Conservation (phyloP, 1,140 invertebrate genomes). For the Steinernema khuongi region DNA sequence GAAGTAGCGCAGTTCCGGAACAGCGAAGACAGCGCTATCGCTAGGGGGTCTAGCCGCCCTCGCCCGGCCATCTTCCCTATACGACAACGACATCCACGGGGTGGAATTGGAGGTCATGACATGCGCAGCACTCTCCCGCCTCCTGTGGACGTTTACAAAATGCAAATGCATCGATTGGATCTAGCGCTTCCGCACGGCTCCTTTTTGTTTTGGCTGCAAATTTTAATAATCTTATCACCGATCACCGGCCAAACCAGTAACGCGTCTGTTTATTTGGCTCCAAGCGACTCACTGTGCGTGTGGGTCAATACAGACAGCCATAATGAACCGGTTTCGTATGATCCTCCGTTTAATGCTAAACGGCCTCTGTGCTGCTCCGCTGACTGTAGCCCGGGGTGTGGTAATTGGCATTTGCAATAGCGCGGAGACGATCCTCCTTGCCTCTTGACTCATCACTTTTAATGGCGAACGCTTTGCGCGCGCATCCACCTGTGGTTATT, state of each 20-base stretch:
- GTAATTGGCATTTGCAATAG: background rate
- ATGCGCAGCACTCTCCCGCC: slow-evolving; percentile 11
- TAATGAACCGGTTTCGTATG: background rate
- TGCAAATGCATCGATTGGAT: background rate
- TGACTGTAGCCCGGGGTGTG: background rate
- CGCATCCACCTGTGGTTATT: background rate
- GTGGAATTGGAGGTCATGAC: background rate
- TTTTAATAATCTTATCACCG: background rate
- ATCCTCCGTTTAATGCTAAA: background rate
- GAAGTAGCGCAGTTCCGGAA: background rate
- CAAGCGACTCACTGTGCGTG: background rate
- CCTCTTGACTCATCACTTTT: background rate
- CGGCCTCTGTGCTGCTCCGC: no score
- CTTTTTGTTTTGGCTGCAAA: background rate
- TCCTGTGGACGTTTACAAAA: background rate
- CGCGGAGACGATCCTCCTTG: background rate
- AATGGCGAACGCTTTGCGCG: background rate
- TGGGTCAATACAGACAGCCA: slow-evolving; percentile 1
- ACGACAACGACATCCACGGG: background rate
- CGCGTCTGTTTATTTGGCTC: background rate
- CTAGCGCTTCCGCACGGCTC: background rate
- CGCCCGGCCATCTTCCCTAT: background rate
- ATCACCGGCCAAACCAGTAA: background rate
- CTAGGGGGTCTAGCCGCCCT: background rate
- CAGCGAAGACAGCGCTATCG: background rate